phyloP scores from a whole-genome alignment of 2,797 vertebrate genomes.

The Nannoperca australis region DNA sequence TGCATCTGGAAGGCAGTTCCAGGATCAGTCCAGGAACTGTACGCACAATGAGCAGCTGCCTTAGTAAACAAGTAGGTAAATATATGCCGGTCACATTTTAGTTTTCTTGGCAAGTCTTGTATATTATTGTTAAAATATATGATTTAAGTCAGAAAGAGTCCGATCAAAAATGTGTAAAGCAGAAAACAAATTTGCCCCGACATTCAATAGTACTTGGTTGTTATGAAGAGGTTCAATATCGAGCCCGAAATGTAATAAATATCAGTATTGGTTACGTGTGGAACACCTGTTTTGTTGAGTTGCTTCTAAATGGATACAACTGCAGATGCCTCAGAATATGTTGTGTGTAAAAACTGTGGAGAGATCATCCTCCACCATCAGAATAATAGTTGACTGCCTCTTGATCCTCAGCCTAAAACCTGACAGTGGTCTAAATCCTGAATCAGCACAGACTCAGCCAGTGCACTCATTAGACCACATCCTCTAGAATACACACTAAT shows the following conservation, averaged over 20 bases:
- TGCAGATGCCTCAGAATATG: slow-evolving; percentile 1
- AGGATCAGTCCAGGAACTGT: neutral
- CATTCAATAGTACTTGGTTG: neutral
- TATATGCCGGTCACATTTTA: neutral
- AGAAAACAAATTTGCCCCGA: neutral
- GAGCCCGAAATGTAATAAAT: neutral
- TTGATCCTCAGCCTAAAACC: slow-evolving; percentile 54
- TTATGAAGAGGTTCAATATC: neutral
- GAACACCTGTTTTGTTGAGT: neutral
- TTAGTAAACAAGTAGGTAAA: slow-evolving; percentile 2
- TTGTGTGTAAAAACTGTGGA: neutral
- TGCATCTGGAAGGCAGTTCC: neutral
- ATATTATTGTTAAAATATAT: neutral
- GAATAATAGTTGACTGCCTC: slow-evolving; percentile 14
- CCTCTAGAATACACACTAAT: slow-evolving; percentile 75
- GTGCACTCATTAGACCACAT: slow-evolving; percentile 75
- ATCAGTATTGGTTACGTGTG: neutral
- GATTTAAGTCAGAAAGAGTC: neutral
- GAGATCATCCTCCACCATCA: slow-evolving; percentile 8
- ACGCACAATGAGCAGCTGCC: neutral
- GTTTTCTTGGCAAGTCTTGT: neutral
- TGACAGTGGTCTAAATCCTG: slow-evolving; percentile 69
- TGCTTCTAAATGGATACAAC: neutral
- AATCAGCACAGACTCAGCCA: slow-evolving; percentile 72
- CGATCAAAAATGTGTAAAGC: neutral